Conservation (phyloP, 2,888 invertebrate species). For the Stenurella melanura region DNA sequence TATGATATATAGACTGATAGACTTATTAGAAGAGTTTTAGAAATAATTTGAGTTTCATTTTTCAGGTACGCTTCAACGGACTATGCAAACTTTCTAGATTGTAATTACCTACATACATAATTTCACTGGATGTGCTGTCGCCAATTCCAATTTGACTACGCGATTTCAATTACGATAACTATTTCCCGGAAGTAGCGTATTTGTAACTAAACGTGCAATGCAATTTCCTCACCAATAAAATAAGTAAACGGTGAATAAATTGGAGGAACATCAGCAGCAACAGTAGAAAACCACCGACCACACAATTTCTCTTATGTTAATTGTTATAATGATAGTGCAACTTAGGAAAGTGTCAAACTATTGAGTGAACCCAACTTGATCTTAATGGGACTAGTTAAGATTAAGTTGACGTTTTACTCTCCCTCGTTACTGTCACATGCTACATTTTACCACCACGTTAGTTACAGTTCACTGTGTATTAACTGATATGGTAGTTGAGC, state of each 20-base stretch:
- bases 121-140: neutral
- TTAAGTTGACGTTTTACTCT: constrained; percentile 9
- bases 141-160: constrained; percentile 7
- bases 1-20: too few species aligned
- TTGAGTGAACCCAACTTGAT: neutral
- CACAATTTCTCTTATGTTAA: constrained; percentile 15
- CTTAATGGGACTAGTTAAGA: constrained; percentile 21
- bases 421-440: neutral
- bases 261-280: neutral
- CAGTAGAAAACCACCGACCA: constrained; percentile 10
- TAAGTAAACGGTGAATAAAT: constrained; percentile 20
- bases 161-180: constrained; percentile 33
- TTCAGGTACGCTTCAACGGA: neutral
- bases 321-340: neutral
- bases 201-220: constrained; percentile 26
- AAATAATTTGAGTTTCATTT: too few species aligned
- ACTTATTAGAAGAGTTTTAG: too few species aligned
- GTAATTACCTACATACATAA: neutral
- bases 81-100: neutral
- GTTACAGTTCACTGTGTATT: constrained; percentile 4
- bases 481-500: neutral
- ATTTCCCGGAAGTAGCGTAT: constrained; percentile 16
- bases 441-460: neutral
- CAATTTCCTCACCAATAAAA: constrained; percentile 24
- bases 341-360: constrained; percentile 7